Evolutionary conservation across 2,113 vertebrate genomes (phyloP), one percentile per base, ranked within the genome.

Genomic region (Salvelinus fontinalis): DNA sequence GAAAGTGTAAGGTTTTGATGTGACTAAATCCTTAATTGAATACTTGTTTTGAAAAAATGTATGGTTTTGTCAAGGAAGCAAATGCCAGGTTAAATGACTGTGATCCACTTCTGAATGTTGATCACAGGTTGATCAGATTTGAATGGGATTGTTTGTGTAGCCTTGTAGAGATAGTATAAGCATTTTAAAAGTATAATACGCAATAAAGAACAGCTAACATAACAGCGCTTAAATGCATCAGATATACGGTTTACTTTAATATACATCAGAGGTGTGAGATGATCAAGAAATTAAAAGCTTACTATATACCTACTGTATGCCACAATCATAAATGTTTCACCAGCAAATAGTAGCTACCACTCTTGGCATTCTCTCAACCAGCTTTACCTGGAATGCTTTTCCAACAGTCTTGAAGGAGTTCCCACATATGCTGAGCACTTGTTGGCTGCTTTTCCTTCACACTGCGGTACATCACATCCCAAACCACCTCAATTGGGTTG

Each of bases 291-390:
- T 22, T 0, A 62, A 54, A 4, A 14, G 51, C 59, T 62, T 62
- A 16, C 59, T 24, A 62, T 62, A n/a, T 62, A 62, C 13, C 57
- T 22, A 51, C 51, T 54, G 51, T 54, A 62, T 62, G 20, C 22
- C 29, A 60, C 51, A 3, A 12, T 44, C 66, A 69, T 20, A 44
- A 69, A 44, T 13, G 24, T 48, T 64, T 79, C 71, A 79, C 66
- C 78, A 79, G 73, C 78, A 70, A 54, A 26, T 48, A 64, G 24
- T 71, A 73, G n/a, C n/a, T n/a, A n/a, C n/a, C 34, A 34, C 34
- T 34, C 34, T 34, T 34, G 34, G 34, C 34, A 34, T 34, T 34
- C 34, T 34, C 34, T 34, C 34, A 34, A 34, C 34, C 34, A 7
- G 34, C 34, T 34, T 34, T 1, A 34, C 34, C 34, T 34, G 34